Base-by-base conservation (phyloP, 2,888 invertebrate species). In the Oligia strigilis region DNA sequence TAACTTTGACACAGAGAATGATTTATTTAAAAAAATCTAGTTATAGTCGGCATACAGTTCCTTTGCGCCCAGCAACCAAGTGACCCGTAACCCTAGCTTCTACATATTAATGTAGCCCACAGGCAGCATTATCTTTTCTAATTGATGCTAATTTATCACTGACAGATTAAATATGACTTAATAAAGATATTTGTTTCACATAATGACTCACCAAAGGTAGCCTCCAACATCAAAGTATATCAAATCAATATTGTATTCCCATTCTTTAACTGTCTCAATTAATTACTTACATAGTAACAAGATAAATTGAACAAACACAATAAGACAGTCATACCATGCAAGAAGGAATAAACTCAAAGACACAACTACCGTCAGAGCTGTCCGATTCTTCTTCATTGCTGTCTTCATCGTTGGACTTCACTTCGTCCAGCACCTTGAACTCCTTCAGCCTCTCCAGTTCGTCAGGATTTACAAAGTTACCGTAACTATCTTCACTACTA, bases 381-480 rank as follows among this genome's bases (percentile, higher is more conserved):
- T 96, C 94, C 0, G 94, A 93, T 4, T 93, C 94, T 11, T 95
- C 96, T 71, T 95, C 95, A 13, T 95, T 94, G 88, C 94, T 95
- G 82, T 96, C 96, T 67, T 95, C 96, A 75, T 97, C 96, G 43
- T 96, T 94, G 0, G 95, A 94, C 84, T 94, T 95, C 6, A 96
- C 95, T 88, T 97, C 97, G 80, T 97, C 97, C 75, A 97, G 88
- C 1, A 97, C 95, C 81, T 95, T 93, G 88, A 97, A 97, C 89
- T 97, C 96, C 72, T 93, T 91, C 8, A 97, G 89, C 75, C 92
- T 93, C 58, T 96, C 93, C 65, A 96, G 66, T 79, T 97, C 96
- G 67, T 95, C 95, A 0, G 89, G 87, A 14, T 90, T 93, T 2
- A 95, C 93, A 75, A 91, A 92, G 77, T 95, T 93, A 23, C 85